phyloP scores from a whole-genome alignment of 2,888 invertebrate species.

The Tinea semifulvella region DNA sequence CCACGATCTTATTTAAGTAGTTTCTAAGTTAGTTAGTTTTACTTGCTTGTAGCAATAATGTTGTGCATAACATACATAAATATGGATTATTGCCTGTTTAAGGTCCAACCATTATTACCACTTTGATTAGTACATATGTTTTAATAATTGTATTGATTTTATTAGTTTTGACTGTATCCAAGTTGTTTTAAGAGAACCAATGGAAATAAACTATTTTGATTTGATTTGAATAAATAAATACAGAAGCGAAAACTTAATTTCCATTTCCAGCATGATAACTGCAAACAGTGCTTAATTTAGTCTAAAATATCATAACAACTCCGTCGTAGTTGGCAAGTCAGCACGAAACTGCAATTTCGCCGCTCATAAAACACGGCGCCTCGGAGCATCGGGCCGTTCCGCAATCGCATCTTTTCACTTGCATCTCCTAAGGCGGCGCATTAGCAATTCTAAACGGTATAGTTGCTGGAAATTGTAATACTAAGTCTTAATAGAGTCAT shows the following conservation, averaged over 20 bases:
- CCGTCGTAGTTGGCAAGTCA: slow-evolving; percentile 35
- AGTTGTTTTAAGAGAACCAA: too few species aligned
- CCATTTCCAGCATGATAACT: slow-evolving; percentile 9
- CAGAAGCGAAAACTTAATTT: slow-evolving; percentile 4
- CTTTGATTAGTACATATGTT: too few species aligned
- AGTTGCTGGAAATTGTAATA: slow-evolving; percentile 59
- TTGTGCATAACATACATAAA: too few species aligned
- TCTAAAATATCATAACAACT: slow-evolving; percentile 30
- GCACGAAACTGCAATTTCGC: slow-evolving; percentile 51
- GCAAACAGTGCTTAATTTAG: slow-evolving; percentile 12
- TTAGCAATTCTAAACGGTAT: slow-evolving; percentile 56
- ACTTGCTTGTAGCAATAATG: too few species aligned
- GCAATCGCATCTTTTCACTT: slow-evolving; percentile 57
- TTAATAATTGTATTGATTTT: too few species aligned
- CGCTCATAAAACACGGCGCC: slow-evolving; percentile 49
- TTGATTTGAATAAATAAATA: neutral
- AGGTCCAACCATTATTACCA: too few species aligned
- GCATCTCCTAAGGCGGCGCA: slow-evolving; percentile 40
- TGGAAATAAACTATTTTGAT: too few species aligned
- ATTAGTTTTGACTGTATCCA: too few species aligned
- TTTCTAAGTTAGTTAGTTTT: neutral
- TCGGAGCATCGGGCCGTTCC: slow-evolving; percentile 19
- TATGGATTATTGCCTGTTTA: too few species aligned
- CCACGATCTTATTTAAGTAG: too few species aligned
- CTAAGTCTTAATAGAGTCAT: slow-evolving; percentile 63